phyloP scores from a whole-genome alignment of 1,140 invertebrate genomes.

The Heliconius hermathena region DNA sequence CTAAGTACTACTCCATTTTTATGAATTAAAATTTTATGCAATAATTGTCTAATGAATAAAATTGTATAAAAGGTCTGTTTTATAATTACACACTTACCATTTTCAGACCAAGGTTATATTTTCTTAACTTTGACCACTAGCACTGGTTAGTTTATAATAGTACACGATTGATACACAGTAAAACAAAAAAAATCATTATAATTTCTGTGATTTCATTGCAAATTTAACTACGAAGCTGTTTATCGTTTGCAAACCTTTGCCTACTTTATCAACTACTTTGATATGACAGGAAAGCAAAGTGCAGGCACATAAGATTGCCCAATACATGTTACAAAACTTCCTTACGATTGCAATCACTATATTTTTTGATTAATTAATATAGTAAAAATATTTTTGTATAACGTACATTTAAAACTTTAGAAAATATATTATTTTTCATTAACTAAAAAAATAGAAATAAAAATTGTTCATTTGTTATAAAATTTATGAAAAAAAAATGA shows the following conservation, averaged over 20 bases:
- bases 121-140: constrained; percentile 31
- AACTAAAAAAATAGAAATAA: too few species aligned
- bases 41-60: neutral
- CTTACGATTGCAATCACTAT: neutral
- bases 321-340: constrained; percentile 20
- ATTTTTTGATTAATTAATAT: neutral
- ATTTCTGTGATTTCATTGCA: constrained; percentile 20
- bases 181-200: neutral
- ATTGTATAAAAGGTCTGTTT: constrained; percentile 17
- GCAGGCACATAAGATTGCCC: constrained; percentile 19
- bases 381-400: neutral
- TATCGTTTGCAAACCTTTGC: constrained; percentile 25
- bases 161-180: constrained; percentile 3
- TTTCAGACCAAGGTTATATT: constrained; percentile 56
- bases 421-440: neutral
- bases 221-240: constrained; percentile 22
- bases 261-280: constrained; percentile 24
- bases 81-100: constrained; percentile 47
- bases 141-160: constrained; percentile 6
- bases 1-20: neutral
- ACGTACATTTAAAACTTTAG: neutral
- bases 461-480: neutral
- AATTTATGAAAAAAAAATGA: neutral
- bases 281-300: constrained; percentile 30
- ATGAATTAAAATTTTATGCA: neutral